Conservation (phyloP, 37 sponge, comb jelly and placozoan genomes). For the Halichondria panicea region DNA sequence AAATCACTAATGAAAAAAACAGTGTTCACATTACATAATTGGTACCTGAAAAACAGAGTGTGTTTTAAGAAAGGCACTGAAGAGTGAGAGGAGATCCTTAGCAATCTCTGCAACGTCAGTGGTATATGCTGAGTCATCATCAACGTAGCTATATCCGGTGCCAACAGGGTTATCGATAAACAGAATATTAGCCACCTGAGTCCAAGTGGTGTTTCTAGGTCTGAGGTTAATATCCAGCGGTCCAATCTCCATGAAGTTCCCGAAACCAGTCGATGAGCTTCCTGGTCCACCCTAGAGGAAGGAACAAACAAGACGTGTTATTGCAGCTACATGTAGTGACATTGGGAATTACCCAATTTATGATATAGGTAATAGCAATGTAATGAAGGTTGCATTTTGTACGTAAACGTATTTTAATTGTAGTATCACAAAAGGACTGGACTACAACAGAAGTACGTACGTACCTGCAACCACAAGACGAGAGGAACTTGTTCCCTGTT, state of each 20-base stretch:
- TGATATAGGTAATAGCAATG: background rate
- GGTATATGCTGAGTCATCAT: slow-evolving; percentile 45
- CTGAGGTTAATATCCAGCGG: slow-evolving; percentile 66
- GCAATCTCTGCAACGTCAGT: slow-evolving; percentile 66
- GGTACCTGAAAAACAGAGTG: slow-evolving; percentile 46
- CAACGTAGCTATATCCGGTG: slow-evolving; percentile 87
- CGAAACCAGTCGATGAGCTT: slow-evolving; percentile 87
- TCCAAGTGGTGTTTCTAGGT: slow-evolving; percentile 73
- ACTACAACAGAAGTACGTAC: background rate
- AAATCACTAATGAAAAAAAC: background rate
- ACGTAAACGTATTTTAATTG: background rate
- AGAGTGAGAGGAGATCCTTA: slow-evolving; percentile 55
- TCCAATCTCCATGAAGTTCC: slow-evolving; percentile 88
- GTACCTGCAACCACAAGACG: slow-evolving; percentile 88
- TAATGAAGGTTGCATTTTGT: background rate
- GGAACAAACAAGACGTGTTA: too few species aligned
- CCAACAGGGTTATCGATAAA: slow-evolving; percentile 95
- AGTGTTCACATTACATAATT: background rate
- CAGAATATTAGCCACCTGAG: slow-evolving; percentile 71
- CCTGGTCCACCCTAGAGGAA: slow-evolving; percentile 80
- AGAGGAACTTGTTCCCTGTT: slow-evolving; percentile 59
- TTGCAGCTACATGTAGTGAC: background rate
- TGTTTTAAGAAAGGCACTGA: slow-evolving; percentile 42
- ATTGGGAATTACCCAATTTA: background rate
- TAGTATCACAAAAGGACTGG: background rate